A percentile compares a stretch with the other conserved stretches of the same genome.
Evolutionary conservation across 2,888 invertebrate species (phyloP).

Genomic region (Apoderus coryli): DNA sequence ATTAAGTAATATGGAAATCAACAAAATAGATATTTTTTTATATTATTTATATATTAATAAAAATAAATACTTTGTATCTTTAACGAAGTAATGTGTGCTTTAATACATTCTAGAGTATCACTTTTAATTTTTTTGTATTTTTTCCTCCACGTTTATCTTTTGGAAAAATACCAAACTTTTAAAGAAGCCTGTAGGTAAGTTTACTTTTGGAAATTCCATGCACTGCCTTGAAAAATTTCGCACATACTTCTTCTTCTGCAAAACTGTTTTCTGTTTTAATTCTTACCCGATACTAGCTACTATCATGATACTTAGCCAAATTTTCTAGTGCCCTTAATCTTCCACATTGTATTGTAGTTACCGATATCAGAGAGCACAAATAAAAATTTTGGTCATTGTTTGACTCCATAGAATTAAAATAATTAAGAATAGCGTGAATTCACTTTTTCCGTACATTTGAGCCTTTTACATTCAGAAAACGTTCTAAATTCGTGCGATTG

Average conservation of each 20-base stretch:
- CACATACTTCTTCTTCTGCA: constrained; percentile 9
- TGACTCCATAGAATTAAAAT: too few relatives aligned
- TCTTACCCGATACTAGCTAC: constrained; percentile 10
- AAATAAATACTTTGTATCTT: too few relatives aligned
- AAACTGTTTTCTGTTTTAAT: constrained; percentile 10
- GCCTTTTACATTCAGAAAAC: constrained; percentile 9
- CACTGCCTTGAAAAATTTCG: constrained; percentile 10
- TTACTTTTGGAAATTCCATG: constrained; percentile 11
- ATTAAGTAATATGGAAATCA: too few relatives aligned
- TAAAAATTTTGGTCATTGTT: constrained; percentile 10
- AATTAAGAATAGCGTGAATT: constrained; percentile 8
- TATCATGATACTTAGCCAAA: constrained; percentile 9
- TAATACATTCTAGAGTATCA: constrained; percentile 7
- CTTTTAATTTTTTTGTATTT: constrained; percentile 9
- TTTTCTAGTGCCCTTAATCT: too few relatives aligned
- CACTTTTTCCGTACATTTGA: constrained; percentile 7
- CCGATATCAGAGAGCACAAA: constrained; percentile 9
- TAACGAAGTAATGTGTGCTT: constrained; percentile 10
- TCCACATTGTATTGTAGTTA: constrained; percentile 7
- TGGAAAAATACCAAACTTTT: constrained; percentile 10
- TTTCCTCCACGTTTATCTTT: constrained; percentile 8
- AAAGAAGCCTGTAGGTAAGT: constrained; percentile 9
- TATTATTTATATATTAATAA: too few relatives aligned
- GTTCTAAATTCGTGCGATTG: constrained; percentile 9
- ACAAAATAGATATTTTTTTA: too few relatives aligned